Conservation (phyloP, 2,888 invertebrate species). For the Tryphoninae sp. region DNA sequence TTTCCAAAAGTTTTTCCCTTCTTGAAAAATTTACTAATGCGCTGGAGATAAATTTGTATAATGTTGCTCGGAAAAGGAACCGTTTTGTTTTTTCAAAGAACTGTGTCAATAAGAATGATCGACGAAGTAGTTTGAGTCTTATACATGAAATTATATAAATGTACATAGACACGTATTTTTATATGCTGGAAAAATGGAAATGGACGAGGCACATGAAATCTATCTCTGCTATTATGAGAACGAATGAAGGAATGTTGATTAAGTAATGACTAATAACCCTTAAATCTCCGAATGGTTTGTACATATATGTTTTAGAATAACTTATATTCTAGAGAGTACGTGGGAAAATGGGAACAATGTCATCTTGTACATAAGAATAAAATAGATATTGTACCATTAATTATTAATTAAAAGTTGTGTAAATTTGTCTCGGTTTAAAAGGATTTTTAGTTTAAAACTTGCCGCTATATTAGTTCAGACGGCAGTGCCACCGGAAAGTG, state of each 20-base stretch:
- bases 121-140: slow-evolving; percentile 1
- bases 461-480: slow-evolving; percentile 3
- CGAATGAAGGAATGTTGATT: not conserved
- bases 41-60: not conserved
- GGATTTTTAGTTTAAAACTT: not conserved
- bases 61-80: not conserved
- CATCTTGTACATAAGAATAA: slow-evolving; percentile 51
- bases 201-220: not conserved
- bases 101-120: not conserved
- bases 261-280: not conserved
- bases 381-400: slow-evolving; percentile 15
- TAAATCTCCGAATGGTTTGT: slow-evolving; percentile 13
- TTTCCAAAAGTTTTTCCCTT: not conserved
- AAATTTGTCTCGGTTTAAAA: not conserved
- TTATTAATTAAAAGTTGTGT: not conserved
- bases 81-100: not conserved
- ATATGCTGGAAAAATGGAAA: slow-evolving; percentile 24
- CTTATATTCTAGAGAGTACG: slow-evolving; percentile 26
- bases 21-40: not conserved
- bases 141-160: slow-evolving; percentile 53
- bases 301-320: slow-evolving; percentile 27
- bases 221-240: not conserved
- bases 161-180: slow-evolving; percentile 54
- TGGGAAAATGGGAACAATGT: slow-evolving; percentile 1
- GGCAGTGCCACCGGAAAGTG: not conserved